Base-by-base conservation (phyloP, 1,140 invertebrate species). In the Physella acuta region DNA sequence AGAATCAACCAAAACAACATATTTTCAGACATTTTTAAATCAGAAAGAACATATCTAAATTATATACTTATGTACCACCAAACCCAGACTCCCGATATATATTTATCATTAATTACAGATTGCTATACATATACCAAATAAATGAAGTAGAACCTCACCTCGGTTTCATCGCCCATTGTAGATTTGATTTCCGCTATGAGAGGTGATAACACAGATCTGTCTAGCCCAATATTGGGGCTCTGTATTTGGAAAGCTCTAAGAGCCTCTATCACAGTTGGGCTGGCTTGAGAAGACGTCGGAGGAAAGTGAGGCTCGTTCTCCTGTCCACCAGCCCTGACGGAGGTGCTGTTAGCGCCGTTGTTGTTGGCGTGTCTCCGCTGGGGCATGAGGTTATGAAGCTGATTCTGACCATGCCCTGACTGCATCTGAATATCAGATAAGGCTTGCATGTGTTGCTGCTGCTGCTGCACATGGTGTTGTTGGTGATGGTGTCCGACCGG, bases 181-280 rank as follows among this genome's bases (percentile, higher is more conserved):
- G 73, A 74, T 74, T 85, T 82, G 68, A 85, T 70, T 59, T 84
- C 81, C 16, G 68, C 67, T 69, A 84, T 77, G 30, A 84, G 71
- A 34, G 77, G 78, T 28, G 82, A 80, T 67, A 84, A 70, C 34
- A 76, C 68, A 11, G 75, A 68, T 34, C 72, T 68, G 20, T 68
- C 62, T 16, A 65, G 71, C 3, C 36, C 56, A 1, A 49, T 17
- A 17, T 49, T 30, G 5, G 64, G 30, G 5, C 55, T 31, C 28
- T 72, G 60, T 34, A 67, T 31, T 28, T 72, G 60, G 52, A 67
- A 58, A 20, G 49, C 33, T 20, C 65, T 33, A 30, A 74, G 44
- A 26, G 60, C 71, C 20, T 70, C 67, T 26, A 74, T 74, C 60
- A 62, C 66, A 26, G 55, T 55, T 16, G 72, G 75, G 36, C 60